These are phyloP conservation scores for Semnornis frantzii DNA, from an alignment of 2,113 vertebrate species.

Conservation along the genomic window DNA sequence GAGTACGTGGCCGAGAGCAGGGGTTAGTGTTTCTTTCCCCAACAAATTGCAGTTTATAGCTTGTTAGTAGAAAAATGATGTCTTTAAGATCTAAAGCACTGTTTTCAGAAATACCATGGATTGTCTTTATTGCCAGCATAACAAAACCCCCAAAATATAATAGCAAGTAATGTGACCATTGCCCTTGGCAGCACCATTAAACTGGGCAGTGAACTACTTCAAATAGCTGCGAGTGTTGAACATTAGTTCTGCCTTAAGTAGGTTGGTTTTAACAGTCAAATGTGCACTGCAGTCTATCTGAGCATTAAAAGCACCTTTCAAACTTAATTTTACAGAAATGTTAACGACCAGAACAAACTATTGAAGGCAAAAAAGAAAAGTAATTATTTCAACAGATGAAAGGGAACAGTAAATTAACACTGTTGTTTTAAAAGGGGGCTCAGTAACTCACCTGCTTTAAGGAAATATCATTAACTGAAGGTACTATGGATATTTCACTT, in stretches of 20 bases:
- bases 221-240: constrained; percentile 77
- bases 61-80: constrained; percentile 38
- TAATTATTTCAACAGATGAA: constrained; percentile 83
- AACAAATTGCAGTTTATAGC: constrained; percentile 38
- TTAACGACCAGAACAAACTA: constrained; percentile 81
- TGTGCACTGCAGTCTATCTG: constrained; percentile 70
- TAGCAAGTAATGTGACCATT: constrained; percentile 60
- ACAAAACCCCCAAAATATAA: constrained; percentile 37
- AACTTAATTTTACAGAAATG: constrained; percentile 81
- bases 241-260: constrained; percentile 79
- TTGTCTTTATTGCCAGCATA: constrained; percentile 59
- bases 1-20: not conserved
- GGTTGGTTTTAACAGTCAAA: constrained; percentile 71
- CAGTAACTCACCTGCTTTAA: constrained; percentile 60
- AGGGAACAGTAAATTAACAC: constrained; percentile 80
- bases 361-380: constrained; percentile 71
- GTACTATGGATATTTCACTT: constrained; percentile 44
- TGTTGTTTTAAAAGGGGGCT: constrained; percentile 48
- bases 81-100: constrained; percentile 22
- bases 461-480: constrained; percentile 60
- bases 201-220: constrained; percentile 76
- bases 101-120: constrained; percentile 45
- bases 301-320: constrained; percentile 81
- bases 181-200: constrained; percentile 78
- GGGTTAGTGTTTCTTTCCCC: not conserved